A percentile compares a stretch with the other conserved stretches of the same genome.
These are phyloP conservation scores for Anoplophora glabripennis DNA, from an alignment of 1,140 invertebrate species.

Conservation along the genomic window DNA sequence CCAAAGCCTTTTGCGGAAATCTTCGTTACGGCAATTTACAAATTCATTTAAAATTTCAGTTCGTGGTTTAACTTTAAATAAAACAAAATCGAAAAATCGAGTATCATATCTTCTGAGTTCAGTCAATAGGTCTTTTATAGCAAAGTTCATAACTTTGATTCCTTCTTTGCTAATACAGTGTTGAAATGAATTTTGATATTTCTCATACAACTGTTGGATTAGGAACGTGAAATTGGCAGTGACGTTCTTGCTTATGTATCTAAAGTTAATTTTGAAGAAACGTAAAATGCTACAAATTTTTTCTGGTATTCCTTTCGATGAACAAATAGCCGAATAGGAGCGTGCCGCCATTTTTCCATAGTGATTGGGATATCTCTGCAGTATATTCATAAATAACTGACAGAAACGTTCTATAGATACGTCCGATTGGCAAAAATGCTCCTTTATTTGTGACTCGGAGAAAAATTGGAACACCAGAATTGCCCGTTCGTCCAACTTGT, in stretches of 20 bases:
- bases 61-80: slow-evolving; percentile 15
- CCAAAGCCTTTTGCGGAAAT: slow-evolving; percentile 24
- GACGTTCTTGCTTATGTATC: slow-evolving; percentile 17
- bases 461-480: slow-evolving; percentile 31
- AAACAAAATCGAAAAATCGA: slow-evolving; percentile 18
- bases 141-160: neutral
- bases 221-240: slow-evolving; percentile 23
- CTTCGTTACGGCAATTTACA: neutral
- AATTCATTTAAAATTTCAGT: neutral
- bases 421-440: neutral
- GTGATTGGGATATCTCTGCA: slow-evolving; percentile 23
- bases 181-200: slow-evolving; percentile 16
- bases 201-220: slow-evolving; percentile 28
- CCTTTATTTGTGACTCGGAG: slow-evolving; percentile 27
- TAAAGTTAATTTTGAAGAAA: slow-evolving; percentile 22
- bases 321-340: slow-evolving; percentile 24
- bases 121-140: neutral
- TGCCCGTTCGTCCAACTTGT: slow-evolving; percentile 19
- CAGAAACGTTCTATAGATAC: slow-evolving; percentile 17
- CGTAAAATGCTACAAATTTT: slow-evolving; percentile 17
- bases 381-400: slow-evolving; percentile 24
- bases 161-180: neutral
- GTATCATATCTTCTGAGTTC: slow-evolving; percentile 6
- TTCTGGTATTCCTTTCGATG: slow-evolving; percentile 15
- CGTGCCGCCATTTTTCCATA: slow-evolving; percentile 29